Base-by-base conservation (phyloP, 2,888 invertebrate species). In the Nebria salina region DNA sequence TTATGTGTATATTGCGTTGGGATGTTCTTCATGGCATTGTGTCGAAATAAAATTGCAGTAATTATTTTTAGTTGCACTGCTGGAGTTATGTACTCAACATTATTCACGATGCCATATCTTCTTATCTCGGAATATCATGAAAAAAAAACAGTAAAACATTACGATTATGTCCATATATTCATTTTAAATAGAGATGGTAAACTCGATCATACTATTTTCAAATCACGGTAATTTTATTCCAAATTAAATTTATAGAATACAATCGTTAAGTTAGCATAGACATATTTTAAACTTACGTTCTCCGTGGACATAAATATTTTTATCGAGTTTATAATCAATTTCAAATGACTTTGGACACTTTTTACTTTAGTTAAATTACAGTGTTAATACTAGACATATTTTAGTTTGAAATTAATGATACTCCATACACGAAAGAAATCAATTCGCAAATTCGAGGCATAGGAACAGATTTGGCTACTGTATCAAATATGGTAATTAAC, bases 31-130 rank as follows among this genome's bases (percentile, higher is more conserved):
- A 95, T 98, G 94, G 97, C 96, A 0, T 85, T 94, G 7, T 92
- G 94, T 0, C 92, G 95, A 72, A 94, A 95, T 82, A 93, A 93
- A 82, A 91, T 93, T 15, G 95, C 95, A 4, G 97, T 97, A 0
- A 93, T 97, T 68, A 87, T 97, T 66, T 96, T 97, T 88, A 97
- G 98, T 84, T 96, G 97, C 93, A 95, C 97, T 0, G 97, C 98
- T 1, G 98, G 98, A 1, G 94, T 98, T 73, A 97, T 98, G 97
- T 98, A 98, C 89, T 97, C 98, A 13, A 98, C 98, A 0, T 91
- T 98, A 41, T 98, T 98, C 89, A 98, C 98, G 9, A 97, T 98
- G 97, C 98, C 98, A 1, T 98, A 98, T 87, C 90, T 98, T 64
- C 91, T 98, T 77, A 93, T 98, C 42, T 98, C 98, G 5, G 96